Evolutionary conservation across 2,888 invertebrate genomes (phyloP).

Genomic region (Euspilapteryx auroguttella): DNA sequence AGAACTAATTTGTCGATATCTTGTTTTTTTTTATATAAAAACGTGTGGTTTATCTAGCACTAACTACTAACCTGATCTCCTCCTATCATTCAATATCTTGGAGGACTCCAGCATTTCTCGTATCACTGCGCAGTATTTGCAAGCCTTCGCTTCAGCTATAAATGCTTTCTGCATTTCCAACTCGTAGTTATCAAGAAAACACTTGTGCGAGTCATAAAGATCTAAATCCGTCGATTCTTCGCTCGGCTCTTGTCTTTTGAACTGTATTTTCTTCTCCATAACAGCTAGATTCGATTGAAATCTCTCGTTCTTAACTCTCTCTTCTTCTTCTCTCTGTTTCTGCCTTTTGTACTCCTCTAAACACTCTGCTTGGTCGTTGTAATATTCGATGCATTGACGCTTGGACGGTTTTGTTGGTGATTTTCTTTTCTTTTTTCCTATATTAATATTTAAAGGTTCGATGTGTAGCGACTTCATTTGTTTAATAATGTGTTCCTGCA

Average conservation of each 20-base stretch:
- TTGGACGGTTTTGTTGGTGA: conserved; percentile 43
- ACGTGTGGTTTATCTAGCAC: no score
- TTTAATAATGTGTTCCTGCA: conserved; percentile 50
- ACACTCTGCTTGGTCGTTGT: conserved; percentile 66
- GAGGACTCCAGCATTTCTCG: conserved; percentile 45
- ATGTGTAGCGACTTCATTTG: conserved; percentile 51
- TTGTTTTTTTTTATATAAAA: no score
- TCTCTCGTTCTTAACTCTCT: conserved; percentile 30
- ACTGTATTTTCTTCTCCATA: conserved; percentile 31
- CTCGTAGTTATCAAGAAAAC: conserved; percentile 51
- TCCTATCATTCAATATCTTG: conserved; percentile 35
- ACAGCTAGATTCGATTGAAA: conserved; percentile 27
- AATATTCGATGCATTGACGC: conserved; percentile 54
- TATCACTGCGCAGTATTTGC: conserved; percentile 54
- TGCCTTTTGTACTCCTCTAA: conserved; percentile 49
- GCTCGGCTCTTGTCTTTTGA: conserved; percentile 31
- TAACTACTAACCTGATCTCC: no score
- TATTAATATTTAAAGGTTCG: conserved; percentile 42
- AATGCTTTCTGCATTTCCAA: conserved; percentile 48
- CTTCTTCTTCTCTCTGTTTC: conserved; percentile 36
- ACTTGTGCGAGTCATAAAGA: conserved; percentile 39
- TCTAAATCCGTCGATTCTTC: conserved; percentile 48
- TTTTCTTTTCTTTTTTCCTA: conserved; percentile 28
- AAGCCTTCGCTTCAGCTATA: conserved; percentile 36
- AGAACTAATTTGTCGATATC: no score